Percentiles rank a stretch among this genome's conserved stretches.
Conservation (phyloP, 1,140 invertebrate species). For the Araneus ventricosus region DNA sequence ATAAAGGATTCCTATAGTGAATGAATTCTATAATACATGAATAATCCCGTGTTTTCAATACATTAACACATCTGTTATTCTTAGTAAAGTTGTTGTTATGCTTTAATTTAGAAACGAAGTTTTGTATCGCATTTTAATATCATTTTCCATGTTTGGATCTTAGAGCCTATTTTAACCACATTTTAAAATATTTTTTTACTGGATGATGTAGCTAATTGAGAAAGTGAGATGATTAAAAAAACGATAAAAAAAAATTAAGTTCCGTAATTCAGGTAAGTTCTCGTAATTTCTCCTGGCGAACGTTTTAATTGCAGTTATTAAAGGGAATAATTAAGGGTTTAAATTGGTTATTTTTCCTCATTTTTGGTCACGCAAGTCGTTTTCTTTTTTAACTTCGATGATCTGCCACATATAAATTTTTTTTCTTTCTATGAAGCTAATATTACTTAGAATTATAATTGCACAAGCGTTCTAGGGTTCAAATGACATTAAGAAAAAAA, state of each 20-base stretch:
- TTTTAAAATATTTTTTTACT: background rate
- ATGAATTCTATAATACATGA: no score
- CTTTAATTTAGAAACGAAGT: no score
- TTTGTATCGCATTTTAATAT: no score
- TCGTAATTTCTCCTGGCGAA: constrained; percentile 2
- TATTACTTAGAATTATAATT: constrained; percentile 47
- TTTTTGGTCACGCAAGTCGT: constrained; percentile 44
- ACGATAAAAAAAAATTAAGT: constrained; percentile 4
- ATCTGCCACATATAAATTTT: constrained; percentile 50
- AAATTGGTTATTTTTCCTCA: constrained; percentile 45
- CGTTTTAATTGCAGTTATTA: constrained; percentile 67
- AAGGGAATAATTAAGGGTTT: constrained; percentile 38
- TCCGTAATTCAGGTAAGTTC: background rate
- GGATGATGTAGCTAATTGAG: background rate
- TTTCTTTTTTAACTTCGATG: background rate
- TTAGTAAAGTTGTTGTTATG: no score
- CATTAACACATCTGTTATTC: no score
- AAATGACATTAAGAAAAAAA: constrained; percentile 41
- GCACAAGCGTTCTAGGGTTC: background rate
- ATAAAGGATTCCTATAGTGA: no score
- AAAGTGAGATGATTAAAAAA: background rate
- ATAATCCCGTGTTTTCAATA: no score
- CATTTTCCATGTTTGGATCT: no score
- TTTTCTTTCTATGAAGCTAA: background rate
- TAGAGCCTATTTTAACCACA: no score